phyloP scores from a whole-genome alignment of 2,113 vertebrate species.

The Chaetura pelagica region DNA sequence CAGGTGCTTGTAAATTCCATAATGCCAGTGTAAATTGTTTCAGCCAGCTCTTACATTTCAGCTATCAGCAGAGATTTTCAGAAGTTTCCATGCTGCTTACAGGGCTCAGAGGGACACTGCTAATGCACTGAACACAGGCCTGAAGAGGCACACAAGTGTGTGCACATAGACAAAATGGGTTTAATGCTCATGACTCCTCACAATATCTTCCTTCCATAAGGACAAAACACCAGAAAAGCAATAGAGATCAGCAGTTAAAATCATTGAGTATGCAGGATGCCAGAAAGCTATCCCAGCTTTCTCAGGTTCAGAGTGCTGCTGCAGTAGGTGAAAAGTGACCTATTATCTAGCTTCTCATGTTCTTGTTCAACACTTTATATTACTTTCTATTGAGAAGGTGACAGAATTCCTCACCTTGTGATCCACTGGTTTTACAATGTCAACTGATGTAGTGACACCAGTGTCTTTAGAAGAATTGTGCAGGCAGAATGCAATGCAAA shows the following conservation, averaged over 20 bases:
- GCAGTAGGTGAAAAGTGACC: neutral
- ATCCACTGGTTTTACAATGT: neutral
- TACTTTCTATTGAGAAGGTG: neutral
- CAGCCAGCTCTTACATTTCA: neutral
- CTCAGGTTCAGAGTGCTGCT: neutral
- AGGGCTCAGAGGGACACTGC: neutral
- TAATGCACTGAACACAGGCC: neutral
- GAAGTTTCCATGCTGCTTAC: neutral
- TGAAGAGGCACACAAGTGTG: neutral
- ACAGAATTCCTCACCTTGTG: neutral
- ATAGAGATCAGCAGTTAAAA: neutral
- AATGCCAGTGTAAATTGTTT: fast-evolving
- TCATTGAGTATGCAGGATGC: neutral
- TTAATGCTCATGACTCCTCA: neutral
- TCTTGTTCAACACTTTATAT: neutral
- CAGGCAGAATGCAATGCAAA: neutral
- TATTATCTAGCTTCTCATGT: neutral
- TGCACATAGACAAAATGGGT: neutral
- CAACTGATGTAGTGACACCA: neutral
- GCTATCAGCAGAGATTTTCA: neutral
- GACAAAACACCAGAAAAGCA: neutral
- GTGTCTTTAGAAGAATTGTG: neutral
- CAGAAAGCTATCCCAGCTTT: neutral
- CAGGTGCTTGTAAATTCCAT: fast-evolving
- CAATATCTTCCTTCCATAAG: neutral